These are phyloP conservation scores for Henricia sp. DNA, from an alignment of 53 echinoderm and acorn worm genomes.

Conservation along the genomic window DNA sequence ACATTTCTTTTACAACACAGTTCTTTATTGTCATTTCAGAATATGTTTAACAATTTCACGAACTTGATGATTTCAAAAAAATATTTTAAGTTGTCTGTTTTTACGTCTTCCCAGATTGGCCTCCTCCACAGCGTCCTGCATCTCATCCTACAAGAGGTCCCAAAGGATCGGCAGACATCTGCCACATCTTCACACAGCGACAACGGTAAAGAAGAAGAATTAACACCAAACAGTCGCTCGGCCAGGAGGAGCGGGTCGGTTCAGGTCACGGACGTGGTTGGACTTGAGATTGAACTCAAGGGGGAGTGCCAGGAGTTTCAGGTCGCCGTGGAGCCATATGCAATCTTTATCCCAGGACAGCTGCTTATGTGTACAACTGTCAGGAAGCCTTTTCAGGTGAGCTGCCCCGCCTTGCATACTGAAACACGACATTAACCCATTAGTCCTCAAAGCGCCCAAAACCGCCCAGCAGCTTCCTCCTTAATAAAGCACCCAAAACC, in stretches of 20 bases:
- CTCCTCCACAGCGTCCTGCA: constrained; percentile 63
- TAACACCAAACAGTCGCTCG: constrained; percentile 26
- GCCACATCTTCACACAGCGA: constrained; percentile 40
- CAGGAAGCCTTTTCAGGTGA: constrained; percentile 75
- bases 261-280: constrained; percentile 67
- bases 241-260: constrained; percentile 28
- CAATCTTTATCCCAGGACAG: constrained; percentile 85
- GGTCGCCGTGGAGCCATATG: constrained; percentile 85
- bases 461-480: no score
- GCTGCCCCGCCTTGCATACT: no score
- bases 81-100: background rate
- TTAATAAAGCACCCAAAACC: no score
- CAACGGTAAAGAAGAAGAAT: constrained; percentile 17
- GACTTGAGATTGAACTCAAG: constrained; percentile 88
- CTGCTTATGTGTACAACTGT: constrained; percentile 82
- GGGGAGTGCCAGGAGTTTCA: constrained; percentile 83
- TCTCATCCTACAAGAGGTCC: constrained; percentile 66
- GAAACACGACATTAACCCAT: no score
- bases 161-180: constrained; percentile 48
- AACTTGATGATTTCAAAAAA: no score
- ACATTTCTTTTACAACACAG: no score
- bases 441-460: no score
- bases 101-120: constrained; percentile 40
- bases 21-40: no score
- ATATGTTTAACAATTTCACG: no score